These are phyloP conservation scores for Eriosoma lanigerum DNA, from an alignment of 1,140 invertebrate species.

Conservation along the genomic window DNA sequence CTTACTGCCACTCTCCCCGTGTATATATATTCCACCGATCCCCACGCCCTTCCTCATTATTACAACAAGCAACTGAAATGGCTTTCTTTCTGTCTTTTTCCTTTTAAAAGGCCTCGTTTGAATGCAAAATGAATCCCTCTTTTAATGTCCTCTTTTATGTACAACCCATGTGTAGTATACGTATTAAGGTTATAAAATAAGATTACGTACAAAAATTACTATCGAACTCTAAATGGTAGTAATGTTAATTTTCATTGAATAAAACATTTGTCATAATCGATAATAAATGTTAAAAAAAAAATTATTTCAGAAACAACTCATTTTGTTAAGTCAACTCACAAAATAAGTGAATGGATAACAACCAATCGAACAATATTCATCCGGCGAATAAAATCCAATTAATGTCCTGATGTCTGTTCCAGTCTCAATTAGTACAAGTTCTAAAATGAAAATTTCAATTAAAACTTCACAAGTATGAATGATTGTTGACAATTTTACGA, in stretches of 20 bases:
- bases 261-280: conserved; percentile 18
- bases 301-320: too few species aligned
- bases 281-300: conserved; percentile 27
- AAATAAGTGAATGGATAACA: not conserved
- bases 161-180: conserved; percentile 31
- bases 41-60: conserved; percentile 33
- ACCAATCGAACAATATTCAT: conserved; percentile 8
- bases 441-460: conserved; percentile 40
- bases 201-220: conserved; percentile 33
- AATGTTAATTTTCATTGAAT: conserved; percentile 10
- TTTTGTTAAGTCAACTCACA: not conserved
- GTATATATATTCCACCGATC: conserved; percentile 11
- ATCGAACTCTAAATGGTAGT: conserved; percentile 17
- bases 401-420: conserved; percentile 8
- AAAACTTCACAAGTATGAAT: conserved; percentile 35
- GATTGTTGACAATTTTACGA: conserved; percentile 38
- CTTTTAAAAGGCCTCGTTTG: conserved; percentile 50
- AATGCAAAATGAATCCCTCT: conserved; percentile 50
- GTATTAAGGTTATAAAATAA: conserved; percentile 18
- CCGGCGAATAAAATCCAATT: conserved; percentile 33
- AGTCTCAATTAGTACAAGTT: conserved; percentile 28
- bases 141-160: conserved; percentile 49
- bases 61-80: conserved; percentile 44
- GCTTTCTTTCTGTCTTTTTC: conserved; percentile 50
- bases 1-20: not conserved